These are phyloP conservation scores for Nothura maculosa DNA, from an alignment of 2,797 vertebrate species.

Conservation along the genomic window DNA sequence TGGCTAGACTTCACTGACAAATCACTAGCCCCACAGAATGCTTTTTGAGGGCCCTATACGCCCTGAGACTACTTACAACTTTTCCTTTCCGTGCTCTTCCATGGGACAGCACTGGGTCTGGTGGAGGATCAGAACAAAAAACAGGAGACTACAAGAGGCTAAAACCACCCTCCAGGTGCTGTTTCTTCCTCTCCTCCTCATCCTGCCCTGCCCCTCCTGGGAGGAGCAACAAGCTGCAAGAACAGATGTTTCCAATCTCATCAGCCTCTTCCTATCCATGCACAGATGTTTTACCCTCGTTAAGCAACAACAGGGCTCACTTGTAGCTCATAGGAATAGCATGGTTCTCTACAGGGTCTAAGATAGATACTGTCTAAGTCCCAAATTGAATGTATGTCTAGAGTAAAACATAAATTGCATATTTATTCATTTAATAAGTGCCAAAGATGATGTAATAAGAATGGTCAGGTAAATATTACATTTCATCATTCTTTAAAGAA, in stretches of 20 bases:
- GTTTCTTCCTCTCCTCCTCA: conserved; percentile 42
- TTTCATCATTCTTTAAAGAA: not conserved
- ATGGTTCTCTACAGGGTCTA: not conserved
- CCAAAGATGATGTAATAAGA: not conserved
- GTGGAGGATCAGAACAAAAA: not conserved
- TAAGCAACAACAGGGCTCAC: not conserved
- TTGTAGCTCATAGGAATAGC: not conserved
- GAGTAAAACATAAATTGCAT: not conserved
- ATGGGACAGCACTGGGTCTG: not conserved
- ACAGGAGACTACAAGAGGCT: conserved; percentile 11
- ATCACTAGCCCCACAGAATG: not conserved
- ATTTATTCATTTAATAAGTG: not conserved
- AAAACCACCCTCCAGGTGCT: conserved; percentile 9
- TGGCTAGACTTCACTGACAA: not conserved
- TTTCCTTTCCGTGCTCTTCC: not conserved
- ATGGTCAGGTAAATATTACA: accelerated
- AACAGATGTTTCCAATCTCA: conserved; percentile 43
- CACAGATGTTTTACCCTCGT: not conserved
- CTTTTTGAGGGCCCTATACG: not conserved
- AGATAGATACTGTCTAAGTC: not conserved
- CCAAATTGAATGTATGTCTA: not conserved
- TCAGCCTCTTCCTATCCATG: not conserved
- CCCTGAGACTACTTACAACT: not conserved
- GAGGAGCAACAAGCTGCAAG: conserved; percentile 46
- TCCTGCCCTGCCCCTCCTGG: conserved; percentile 9